Base-by-base conservation (phyloP, 2,113 vertebrate species). In the Emydura subglobosa region DNA sequence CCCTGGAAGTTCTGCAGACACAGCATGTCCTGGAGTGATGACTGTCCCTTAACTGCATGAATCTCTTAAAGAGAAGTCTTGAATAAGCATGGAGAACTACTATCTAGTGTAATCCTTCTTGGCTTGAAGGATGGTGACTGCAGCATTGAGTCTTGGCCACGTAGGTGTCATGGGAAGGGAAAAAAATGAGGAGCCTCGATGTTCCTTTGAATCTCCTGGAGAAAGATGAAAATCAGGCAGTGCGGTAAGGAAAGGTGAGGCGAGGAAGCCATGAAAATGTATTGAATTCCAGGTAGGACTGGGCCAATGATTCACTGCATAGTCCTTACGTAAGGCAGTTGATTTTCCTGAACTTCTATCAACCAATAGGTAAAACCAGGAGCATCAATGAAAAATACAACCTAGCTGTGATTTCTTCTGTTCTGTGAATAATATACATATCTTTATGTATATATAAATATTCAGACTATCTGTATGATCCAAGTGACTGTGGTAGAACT, bases 321-420 rank as follows among this genome's bases (percentile, higher is more conserved):
- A 25, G 83, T 79, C 92, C 91, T 87, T 87, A 95, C 91, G 61
- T 89, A 85, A 57, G 74, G 4, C 79, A 9, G 10, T 54, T 8
- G 87, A 59, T 91, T 86, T 17, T 89, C 83, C 83, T 24, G 83
- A 95, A 86, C 90, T 53, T 25, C 42, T 83, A 94, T 87, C 2
- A 93, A 95, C 89, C 50, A n/a, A 19, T n/a, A 24, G 89, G 92
- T 94, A 91, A 95, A 89, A 53, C 6, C 81, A 85, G 87, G 47
- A 87, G 78, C 0, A 39, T 89, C 86, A 83, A 74, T 55, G 86
- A 94, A 89, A 92, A 19, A 88, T 19, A 68, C 31, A 54, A 5
- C 24, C 83, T n/a, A 50, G 24, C 13, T 94, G 87, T n/a, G 57
- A 80, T 4, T 83, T 44, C 39, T 80, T 82, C 16, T 25, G 5